phyloP scores from a whole-genome alignment of 2,113 vertebrate genomes.

The Pseudonaja textilis region DNA sequence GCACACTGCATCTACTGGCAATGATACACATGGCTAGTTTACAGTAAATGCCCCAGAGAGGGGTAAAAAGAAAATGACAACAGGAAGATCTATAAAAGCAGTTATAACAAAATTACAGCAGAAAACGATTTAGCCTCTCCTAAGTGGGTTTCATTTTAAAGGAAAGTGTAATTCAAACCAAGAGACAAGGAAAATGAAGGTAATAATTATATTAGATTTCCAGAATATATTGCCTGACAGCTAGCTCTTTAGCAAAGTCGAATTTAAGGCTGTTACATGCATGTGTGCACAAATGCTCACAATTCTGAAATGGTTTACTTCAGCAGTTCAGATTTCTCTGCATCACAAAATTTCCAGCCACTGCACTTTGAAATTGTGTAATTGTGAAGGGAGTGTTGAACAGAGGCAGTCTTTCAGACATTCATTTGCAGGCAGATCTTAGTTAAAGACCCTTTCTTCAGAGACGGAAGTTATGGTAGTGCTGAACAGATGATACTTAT shows the following conservation, averaged over 20 bases:
- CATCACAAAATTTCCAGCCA: slow-evolving; percentile 31
- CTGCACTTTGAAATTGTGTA: background rate
- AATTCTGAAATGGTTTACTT: slow-evolving; percentile 10
- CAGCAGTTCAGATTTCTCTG: slow-evolving; percentile 17
- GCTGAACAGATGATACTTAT: background rate
- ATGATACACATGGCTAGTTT: slow-evolving; percentile 15
- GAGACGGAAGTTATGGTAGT: background rate
- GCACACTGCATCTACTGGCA: slow-evolving; percentile 8
- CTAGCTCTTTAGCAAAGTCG: slow-evolving; percentile 27
- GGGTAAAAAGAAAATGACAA: slow-evolving; percentile 42
- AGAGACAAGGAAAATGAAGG: slow-evolving; percentile 57
- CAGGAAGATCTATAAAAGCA: slow-evolving; percentile 38
- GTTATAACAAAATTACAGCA: slow-evolving; percentile 41
- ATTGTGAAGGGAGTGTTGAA: background rate
- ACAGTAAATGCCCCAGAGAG: slow-evolving; percentile 15
- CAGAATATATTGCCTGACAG: slow-evolving; percentile 50
- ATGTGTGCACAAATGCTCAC: background rate
- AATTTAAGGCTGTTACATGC: slow-evolving; percentile 48
- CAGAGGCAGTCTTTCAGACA: background rate
- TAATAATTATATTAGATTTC: slow-evolving; percentile 52
- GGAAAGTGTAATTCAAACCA: slow-evolving; percentile 55
- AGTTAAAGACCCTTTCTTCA: background rate
- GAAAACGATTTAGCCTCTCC: slow-evolving; percentile 46
- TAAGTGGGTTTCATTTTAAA: slow-evolving; percentile 52
- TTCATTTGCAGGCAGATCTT: background rate